Base-by-base conservation (phyloP, 2,797 vertebrate genomes). In the Zalophus californianus region DNA sequence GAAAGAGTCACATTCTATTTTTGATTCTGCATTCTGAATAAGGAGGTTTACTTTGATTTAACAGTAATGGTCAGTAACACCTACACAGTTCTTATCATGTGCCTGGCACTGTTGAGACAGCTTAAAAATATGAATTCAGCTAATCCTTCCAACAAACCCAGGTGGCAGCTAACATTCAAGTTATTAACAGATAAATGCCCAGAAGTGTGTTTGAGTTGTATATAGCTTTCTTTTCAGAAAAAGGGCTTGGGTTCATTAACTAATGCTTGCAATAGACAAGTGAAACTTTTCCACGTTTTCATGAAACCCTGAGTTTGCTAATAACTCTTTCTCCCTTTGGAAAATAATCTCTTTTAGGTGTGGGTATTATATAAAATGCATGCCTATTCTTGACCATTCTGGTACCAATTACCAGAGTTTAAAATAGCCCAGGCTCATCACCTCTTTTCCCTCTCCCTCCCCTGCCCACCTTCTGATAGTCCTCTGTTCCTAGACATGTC, bases 311-410 rank as follows among this genome's bases (percentile, higher is more conserved):
- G 44, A 41, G 90, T 84, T 97, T 93, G 83, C 70, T 87, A 82
- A 95, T 96, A 83, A 50, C 88, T 85, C 60, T 90, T 79, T 89
- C 80, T 94, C 29, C 25, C 13, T 89, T 88, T 93, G 84, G 79
- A 91, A 96, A 96, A 89, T 52, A 91, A 92, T 79, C 32, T 44
- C 62, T 83, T 70, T 93, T 89, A 77, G 21, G 58, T 86, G 38
- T 77, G 7, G n/a, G n/a, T 96, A 80, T 96, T 91, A 82, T 44
- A 95, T 58, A 96, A 96, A 92, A 91, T 35, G 25, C 58, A 35
- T 66, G 85, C 18, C 83, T 96, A 14, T 86, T 97, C 89, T 96
- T 80, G 68, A 97, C 86, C 38, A 66, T 95, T 95, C 70, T 7
- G 2, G 38, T 56, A 88, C 78, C 79, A 96, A 72, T 95, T 93